Evolutionary conservation across 2,797 vertebrate genomes (phyloP).

Genomic region (Perodicticus potto): DNA sequence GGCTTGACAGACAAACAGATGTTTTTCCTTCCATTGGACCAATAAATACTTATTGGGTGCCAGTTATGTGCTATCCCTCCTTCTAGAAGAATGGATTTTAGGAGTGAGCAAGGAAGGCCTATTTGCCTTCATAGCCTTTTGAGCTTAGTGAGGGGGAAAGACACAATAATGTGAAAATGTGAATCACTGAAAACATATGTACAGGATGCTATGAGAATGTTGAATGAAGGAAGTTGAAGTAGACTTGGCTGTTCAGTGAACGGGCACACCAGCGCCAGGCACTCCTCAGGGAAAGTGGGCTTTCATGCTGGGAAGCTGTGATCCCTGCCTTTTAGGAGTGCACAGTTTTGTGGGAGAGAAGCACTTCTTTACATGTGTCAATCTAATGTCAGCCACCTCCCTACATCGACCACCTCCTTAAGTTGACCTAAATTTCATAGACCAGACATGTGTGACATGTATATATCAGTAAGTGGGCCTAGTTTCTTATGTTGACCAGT

Average conservation of each 20-base stretch:
- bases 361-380: not conserved
- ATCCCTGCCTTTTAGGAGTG: not conserved
- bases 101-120: not conserved
- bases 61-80: not conserved
- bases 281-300: not conserved
- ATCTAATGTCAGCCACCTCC: not conserved
- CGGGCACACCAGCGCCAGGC: not conserved
- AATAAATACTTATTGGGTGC: not conserved
- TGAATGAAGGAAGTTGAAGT: not conserved
- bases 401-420: no score
- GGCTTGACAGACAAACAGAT: not conserved
- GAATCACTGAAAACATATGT: not conserved
- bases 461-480: no score
- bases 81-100: not conserved
- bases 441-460: no score
- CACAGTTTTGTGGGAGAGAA: not conserved
- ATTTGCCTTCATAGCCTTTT: not conserved
- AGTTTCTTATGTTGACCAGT: no score
- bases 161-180: no score
- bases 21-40: not conserved
- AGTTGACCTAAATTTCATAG: no score
- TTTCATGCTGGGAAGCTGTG: not conserved
- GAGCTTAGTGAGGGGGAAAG: not conserved
- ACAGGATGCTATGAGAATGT: not conserved
- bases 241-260: not conserved